phyloP scores from a whole-genome alignment of 2,888 invertebrate genomes.

The Stegophylla sp. region DNA sequence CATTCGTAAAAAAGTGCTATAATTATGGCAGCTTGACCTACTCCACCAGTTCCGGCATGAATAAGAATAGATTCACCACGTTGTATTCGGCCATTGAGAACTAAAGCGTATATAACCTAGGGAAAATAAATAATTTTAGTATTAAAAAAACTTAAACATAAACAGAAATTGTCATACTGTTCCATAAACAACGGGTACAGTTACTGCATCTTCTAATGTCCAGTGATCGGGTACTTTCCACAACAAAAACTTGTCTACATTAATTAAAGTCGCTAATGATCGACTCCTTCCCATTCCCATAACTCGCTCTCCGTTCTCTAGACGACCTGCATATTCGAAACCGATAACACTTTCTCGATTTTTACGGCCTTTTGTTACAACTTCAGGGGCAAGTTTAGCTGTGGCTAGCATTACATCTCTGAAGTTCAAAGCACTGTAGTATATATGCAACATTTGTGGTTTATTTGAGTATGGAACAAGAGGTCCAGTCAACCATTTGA shows the following conservation, averaged over 20 bases:
- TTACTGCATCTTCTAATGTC: constrained; percentile 73
- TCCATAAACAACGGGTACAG: constrained; percentile 72
- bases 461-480: constrained; percentile 50
- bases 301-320: constrained; percentile 64
- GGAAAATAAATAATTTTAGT: constrained; percentile 61
- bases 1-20: constrained; percentile 73
- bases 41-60: constrained; percentile 74
- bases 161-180: constrained; percentile 65
- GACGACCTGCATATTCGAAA: constrained; percentile 69
- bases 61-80: constrained; percentile 67
- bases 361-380: constrained; percentile 74
- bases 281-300: constrained; percentile 66
- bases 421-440: constrained; percentile 87
- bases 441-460: constrained; percentile 70
- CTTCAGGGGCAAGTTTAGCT: constrained; percentile 84
- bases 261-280: constrained; percentile 68
- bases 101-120: constrained; percentile 70
- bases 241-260: constrained; percentile 66
- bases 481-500: constrained; percentile 82
- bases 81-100: constrained; percentile 68
- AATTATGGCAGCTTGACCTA: constrained; percentile 81
- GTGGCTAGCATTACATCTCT: constrained; percentile 93
- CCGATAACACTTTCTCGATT: constrained; percentile 72
- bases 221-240: constrained; percentile 71
- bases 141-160: neutral